Base-by-base conservation (phyloP, 2,113 vertebrate genomes). In the Brachyhypopomus gauderio region DNA sequence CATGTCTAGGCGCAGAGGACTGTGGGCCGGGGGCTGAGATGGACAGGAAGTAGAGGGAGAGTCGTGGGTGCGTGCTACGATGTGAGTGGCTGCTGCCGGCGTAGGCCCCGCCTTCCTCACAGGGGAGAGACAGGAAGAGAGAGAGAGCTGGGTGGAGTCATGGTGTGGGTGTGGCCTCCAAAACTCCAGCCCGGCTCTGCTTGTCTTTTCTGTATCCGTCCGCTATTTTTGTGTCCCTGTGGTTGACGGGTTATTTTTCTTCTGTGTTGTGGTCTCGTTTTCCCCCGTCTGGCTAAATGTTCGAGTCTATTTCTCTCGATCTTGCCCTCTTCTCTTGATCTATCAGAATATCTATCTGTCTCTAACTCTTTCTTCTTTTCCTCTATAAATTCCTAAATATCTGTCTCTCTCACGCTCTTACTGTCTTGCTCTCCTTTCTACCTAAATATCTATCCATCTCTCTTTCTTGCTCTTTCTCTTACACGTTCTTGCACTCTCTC, bases 101-200 rank as follows among this genome's bases (percentile, higher is more conserved):
- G 23, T 62, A 20, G 30, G 19, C 58, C 0, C 45, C 52, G 38
- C 56, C 81, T 81, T 81, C 78, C 75, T 85, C 80, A 75, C 73
- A 71, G 58, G n/a, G 59, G 48, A 78, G 79, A 74, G 72, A 19
- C 5, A 34, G 59, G 27, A 23, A 17, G 52, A 62, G 66, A 60
- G 74, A 69, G 72, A 14, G 34, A 9, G 45, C 1, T 38, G 38
- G 38, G 38, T 3, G 41, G 41, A 9, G 41, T 6, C 5, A 9
- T 41, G 41, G 60, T 63, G 23, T 73, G 38, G 4, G n/a, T 41
- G 16, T 66, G 14, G 27, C 17, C 41, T 63, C 19, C 27, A 60
- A 56, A 25, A 41, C 38, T 25, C 30, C n/a, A 11, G 45, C 58
- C 25, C 17, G 7, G 22, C n/a, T 34, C 67, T 52, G 38, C 7